phyloP scores from a whole-genome alignment of 53 echinoderm and acorn worm species.

The Stichopus horrens region DNA sequence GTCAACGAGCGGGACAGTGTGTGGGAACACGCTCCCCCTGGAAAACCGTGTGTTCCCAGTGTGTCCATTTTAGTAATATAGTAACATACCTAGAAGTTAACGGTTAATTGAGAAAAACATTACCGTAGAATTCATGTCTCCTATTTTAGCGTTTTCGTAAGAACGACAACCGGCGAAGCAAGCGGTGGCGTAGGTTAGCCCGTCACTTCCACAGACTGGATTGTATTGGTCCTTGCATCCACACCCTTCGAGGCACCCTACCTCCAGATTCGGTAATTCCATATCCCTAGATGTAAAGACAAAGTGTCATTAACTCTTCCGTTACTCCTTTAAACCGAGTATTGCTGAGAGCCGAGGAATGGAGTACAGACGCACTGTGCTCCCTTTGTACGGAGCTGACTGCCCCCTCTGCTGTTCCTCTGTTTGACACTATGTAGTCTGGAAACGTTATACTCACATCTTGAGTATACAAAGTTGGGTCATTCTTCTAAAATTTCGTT shows the following conservation, averaged over 20 bases:
- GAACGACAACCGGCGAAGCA: slow-evolving; percentile 57
- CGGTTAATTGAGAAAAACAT: not conserved
- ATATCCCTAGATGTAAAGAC: not conserved
- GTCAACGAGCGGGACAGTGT: no score
- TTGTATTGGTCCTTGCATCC: slow-evolving; percentile 34
- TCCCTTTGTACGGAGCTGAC: no score
- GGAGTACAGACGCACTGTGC: no score
- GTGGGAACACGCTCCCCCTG: no score
- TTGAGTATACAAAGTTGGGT: no score
- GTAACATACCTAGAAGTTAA: not conserved
- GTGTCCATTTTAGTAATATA: not conserved
- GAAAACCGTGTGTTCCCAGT: not conserved
- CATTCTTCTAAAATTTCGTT: no score
- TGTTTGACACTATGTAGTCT: no score
- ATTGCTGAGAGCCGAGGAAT: no score
- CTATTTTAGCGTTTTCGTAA: not conserved
- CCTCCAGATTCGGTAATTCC: slow-evolving; percentile 18
- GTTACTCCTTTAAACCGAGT: no score
- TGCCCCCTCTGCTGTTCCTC: no score
- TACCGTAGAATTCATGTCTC: slow-evolving; percentile 1
- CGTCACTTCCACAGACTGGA: slow-evolving; percentile 56
- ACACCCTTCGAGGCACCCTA: slow-evolving; percentile 18
- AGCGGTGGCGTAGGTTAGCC: slow-evolving; percentile 41
- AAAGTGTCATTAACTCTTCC: no score
- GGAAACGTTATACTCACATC: no score